Conservation (phyloP, 1,140 invertebrate species). For the Bemisia tabaci region DNA sequence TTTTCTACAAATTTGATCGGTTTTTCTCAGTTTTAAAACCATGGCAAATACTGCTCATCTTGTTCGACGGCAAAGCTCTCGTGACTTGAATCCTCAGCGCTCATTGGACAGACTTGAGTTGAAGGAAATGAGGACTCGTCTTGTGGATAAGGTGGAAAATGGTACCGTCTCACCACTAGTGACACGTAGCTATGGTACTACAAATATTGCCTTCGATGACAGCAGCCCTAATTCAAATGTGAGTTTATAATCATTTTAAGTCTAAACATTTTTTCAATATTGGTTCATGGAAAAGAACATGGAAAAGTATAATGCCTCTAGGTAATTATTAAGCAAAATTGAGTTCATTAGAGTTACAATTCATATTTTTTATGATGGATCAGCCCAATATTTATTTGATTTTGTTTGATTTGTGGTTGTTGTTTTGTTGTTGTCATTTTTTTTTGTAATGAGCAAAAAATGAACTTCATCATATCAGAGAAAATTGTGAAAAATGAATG, state of each 20-base stretch:
- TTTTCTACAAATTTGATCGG: background rate
- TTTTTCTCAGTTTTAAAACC: background rate
- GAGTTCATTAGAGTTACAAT: no score
- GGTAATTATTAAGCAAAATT: no score
- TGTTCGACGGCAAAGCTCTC: slow-evolving; percentile 68
- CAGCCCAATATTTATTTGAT: no score
- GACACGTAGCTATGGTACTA: slow-evolving; percentile 52
- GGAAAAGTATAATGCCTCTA: no score
- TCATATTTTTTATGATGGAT: no score
- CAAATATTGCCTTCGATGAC: slow-evolving; percentile 74
- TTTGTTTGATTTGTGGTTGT: no score
- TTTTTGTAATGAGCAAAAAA: no score
- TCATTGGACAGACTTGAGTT: slow-evolving; percentile 73
- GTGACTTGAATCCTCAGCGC: slow-evolving; percentile 63
- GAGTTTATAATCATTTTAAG: background rate
- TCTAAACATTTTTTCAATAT: background rate
- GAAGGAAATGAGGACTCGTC: slow-evolving; percentile 63
- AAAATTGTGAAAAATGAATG: no score
- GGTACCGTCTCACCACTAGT: slow-evolving; percentile 33
- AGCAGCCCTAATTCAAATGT: slow-evolving; percentile 47
- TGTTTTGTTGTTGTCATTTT: no score
- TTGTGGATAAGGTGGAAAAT: slow-evolving; percentile 49
- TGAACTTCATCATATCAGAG: no score
- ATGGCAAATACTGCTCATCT: slow-evolving; percentile 84
- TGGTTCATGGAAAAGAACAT: background rate